A percentile compares a stretch with the other conserved stretches of the same genome.
Evolutionary conservation across 2,113 vertebrate genomes (phyloP).

Genomic region (Nothoprocta perdicaria): DNA sequence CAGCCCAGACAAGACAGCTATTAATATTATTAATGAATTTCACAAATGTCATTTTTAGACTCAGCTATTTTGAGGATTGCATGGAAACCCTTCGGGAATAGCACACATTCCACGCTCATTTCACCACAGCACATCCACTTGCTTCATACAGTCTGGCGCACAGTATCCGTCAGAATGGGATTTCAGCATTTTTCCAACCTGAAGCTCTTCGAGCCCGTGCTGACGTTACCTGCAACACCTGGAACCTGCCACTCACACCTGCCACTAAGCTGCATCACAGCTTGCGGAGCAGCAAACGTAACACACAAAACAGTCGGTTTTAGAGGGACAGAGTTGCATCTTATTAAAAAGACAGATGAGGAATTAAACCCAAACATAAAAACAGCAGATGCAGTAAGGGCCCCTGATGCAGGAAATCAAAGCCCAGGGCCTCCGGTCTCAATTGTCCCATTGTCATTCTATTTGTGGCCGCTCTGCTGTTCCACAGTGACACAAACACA

Average conservation of each 20-base stretch:
- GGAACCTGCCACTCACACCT: background rate
- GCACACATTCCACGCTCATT: background rate
- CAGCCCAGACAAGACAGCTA: constrained; percentile 49
- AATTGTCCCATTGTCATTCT: background rate
- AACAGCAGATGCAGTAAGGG: background rate
- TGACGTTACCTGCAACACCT: background rate
- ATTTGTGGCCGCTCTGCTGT: background rate
- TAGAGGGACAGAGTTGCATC: rapidly evolving
- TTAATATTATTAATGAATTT: constrained; percentile 57
- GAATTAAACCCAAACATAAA: constrained; percentile 18
- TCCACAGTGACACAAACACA: background rate
- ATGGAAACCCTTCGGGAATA: background rate
- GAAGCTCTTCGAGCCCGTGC: background rate
- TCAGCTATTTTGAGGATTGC: constrained; percentile 54
- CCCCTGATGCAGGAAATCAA: constrained; percentile 45
- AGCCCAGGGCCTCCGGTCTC: background rate
- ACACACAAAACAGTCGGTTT: too few relatives aligned
- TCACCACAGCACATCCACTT: background rate
- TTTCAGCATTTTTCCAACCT: background rate
- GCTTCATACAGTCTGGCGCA: background rate
- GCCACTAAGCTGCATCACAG: rapidly evolving
- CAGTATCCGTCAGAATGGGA: background rate
- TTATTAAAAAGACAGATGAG: background rate
- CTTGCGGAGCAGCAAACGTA: background rate
- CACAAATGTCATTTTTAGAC: constrained; percentile 64